These are phyloP conservation scores for Artibeus jamaicensis DNA, from an alignment of 2,797 vertebrate genomes.

Conservation along the genomic window DNA sequence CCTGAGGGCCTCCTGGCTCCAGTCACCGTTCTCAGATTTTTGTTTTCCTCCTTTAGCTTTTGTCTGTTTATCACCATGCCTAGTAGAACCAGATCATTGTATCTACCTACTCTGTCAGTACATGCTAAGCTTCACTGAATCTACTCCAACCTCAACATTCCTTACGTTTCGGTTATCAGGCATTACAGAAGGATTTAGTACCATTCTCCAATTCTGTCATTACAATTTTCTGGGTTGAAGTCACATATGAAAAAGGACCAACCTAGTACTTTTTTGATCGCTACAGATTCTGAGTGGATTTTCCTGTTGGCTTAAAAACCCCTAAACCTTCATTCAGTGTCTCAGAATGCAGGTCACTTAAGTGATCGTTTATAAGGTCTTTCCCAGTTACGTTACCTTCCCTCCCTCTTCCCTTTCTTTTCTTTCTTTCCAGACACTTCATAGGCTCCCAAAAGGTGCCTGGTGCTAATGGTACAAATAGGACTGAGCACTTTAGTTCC, in stretches of 20 bases:
- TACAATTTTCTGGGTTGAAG: conserved; percentile 10
- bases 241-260: neutral
- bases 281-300: neutral
- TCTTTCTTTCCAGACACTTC: neutral
- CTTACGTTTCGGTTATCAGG: conserved; percentile 12
- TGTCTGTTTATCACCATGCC: neutral
- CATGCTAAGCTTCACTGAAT: neutral
- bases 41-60: neutral
- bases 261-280: neutral
- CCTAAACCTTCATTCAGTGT: neutral
- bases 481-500: neutral
- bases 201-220: neutral
- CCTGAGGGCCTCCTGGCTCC: neutral
- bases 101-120: neutral
- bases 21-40: neutral
- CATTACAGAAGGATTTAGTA: conserved; percentile 3
- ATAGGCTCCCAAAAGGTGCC: neutral
- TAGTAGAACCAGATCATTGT: neutral
- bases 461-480: neutral
- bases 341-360: neutral
- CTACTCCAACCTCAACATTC: neutral
- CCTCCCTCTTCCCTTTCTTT: neutral
- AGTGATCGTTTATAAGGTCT: neutral
- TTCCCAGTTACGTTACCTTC: neutral
- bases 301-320: neutral